Percentiles rank a stretch among this genome's conserved stretches.
Evolutionary conservation across 2,113 vertebrate species (phyloP).

Genomic region (Hypomesus transpacificus): DNA sequence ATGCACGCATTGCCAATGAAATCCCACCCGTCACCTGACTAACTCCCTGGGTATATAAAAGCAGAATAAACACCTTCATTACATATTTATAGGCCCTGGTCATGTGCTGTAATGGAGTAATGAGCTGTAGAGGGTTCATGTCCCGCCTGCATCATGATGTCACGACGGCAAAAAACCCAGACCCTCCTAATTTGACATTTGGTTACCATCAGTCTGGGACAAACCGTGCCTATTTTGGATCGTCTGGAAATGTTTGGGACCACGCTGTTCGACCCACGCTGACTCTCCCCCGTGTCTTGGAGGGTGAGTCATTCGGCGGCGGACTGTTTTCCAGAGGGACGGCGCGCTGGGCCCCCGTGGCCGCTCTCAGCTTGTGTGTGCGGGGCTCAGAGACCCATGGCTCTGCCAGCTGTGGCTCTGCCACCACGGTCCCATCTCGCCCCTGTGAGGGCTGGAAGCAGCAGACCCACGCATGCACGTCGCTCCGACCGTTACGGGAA

Average conservation of each 20-base stretch:
- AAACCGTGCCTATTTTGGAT: conserved; percentile 62
- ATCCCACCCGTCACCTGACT: conserved; percentile 20
- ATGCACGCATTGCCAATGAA: conserved; percentile 16
- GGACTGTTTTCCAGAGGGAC: conserved; percentile 68
- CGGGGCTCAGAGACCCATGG: conserved; percentile 39
- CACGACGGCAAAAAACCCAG: conserved; percentile 18
- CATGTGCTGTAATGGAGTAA: conserved; percentile 36
- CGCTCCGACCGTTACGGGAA: conserved; percentile 50
- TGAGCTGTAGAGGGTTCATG: conserved; percentile 33
- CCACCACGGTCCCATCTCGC: conserved; percentile 48
- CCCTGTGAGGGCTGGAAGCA: conserved; percentile 41
- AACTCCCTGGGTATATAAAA: conserved; percentile 28
- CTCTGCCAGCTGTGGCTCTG: conserved; percentile 45
- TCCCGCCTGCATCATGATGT: conserved; percentile 26
- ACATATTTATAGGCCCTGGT: conserved; percentile 40
- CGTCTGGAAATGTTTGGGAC: conserved; percentile 69
- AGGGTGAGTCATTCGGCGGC: conserved; percentile 67
- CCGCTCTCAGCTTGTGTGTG: conserved; percentile 52
- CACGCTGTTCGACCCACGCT: conserved; percentile 36
- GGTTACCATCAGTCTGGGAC: conserved; percentile 61
- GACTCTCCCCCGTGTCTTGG: conserved; percentile 50
- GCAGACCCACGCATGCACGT: conserved; percentile 10
- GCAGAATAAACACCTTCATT: conserved; percentile 29
- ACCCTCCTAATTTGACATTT: conserved; percentile 56
- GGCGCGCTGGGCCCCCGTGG: conserved; percentile 48